Conservation (phyloP, 2,113 vertebrate genomes). For the Spilogale gracilis region DNA sequence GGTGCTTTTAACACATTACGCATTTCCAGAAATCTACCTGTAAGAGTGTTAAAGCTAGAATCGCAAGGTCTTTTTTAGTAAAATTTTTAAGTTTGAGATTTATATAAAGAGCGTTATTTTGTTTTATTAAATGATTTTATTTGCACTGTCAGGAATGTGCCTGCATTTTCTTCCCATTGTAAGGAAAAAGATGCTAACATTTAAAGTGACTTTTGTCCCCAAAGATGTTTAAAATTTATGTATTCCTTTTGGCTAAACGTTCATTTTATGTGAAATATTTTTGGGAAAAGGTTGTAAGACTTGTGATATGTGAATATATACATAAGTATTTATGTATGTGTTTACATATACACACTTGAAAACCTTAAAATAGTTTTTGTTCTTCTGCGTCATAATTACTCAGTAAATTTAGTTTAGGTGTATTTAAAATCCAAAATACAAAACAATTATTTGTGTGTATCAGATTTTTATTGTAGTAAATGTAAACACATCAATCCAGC, state of each 20-base stretch:
- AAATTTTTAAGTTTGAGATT: not conserved
- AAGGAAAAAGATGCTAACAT: not conserved
- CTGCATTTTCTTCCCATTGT: slow-evolving; percentile 12
- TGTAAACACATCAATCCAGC: not conserved
- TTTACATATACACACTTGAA: not conserved
- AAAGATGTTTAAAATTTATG: not conserved
- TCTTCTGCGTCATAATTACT: not conserved
- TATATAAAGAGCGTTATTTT: not conserved
- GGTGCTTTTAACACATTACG: not conserved
- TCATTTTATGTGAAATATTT: not conserved
- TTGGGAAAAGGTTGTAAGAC: not conserved
- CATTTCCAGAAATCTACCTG: slow-evolving; percentile 57
- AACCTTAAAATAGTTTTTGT: not conserved
- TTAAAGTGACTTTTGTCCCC: not conserved
- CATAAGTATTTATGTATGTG: not conserved
- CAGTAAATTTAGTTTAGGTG: not conserved
- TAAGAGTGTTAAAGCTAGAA: not conserved
- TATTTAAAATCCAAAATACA: not conserved
- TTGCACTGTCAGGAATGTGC: not conserved
- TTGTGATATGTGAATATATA: not conserved
- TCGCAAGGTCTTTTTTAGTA: not conserved
- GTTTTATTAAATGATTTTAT: not conserved
- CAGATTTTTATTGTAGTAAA: not conserved
- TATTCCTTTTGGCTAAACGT: not conserved
- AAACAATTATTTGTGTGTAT: not conserved